Percentiles rank a stretch among this genome's conserved stretches.
phyloP scores from a whole-genome alignment of 2,797 vertebrate genomes.

The Carcharodon carcharias region DNA sequence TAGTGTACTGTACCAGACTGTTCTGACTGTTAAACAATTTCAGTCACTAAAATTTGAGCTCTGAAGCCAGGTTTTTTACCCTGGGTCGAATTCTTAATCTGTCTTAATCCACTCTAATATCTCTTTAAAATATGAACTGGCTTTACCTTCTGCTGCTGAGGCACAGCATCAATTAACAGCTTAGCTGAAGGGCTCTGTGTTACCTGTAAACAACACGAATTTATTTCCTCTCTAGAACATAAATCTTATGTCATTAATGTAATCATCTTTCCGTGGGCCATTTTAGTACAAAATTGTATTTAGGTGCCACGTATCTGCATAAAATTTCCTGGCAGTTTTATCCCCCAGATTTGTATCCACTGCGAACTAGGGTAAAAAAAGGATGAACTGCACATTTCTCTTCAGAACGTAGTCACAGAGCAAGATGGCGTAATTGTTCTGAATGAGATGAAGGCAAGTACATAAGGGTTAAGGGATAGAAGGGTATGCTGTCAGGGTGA shows the following conservation, averaged over 20 bases:
- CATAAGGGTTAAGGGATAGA: neutral
- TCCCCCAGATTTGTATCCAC: neutral
- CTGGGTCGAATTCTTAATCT: neutral
- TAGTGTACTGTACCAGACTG: neutral
- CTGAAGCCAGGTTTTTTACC: neutral
- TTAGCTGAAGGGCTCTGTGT: neutral
- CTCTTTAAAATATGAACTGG: neutral
- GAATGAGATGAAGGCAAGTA: neutral
- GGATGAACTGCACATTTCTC: neutral
- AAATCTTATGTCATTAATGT: neutral
- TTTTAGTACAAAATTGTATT: neutral
- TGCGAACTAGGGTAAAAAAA: neutral
- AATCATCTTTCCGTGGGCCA: neutral
- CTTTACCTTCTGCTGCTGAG: neutral
- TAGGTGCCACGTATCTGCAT: neutral
- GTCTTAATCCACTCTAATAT: neutral
- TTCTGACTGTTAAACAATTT: neutral
- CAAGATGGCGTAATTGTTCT: neutral
- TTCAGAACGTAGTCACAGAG: neutral
- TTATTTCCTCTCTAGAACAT: neutral
- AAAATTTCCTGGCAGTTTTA: conserved; percentile 2
- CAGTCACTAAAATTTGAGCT: neutral
- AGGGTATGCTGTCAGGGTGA: neutral
- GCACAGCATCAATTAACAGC: neutral
- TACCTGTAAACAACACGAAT: neutral